Evolutionary conservation across 1,140 invertebrate genomes (phyloP).

Genomic region (Drosophila melanica): DNA sequence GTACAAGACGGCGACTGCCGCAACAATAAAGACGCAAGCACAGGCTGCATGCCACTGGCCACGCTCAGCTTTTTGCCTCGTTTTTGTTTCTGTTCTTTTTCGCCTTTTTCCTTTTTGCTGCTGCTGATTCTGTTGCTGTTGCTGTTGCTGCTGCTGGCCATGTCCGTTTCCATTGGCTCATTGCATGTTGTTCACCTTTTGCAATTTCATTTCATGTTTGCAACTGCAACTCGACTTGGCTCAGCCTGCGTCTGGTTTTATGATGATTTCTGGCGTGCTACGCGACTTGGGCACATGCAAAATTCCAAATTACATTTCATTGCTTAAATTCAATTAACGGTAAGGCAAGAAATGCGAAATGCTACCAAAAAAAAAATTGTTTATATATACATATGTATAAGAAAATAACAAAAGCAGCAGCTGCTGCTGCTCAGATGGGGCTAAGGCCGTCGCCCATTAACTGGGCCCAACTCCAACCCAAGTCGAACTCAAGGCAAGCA

Average conservation of each 20-base stretch:
- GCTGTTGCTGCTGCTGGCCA: constrained; percentile 30
- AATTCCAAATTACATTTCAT: constrained; percentile 79
- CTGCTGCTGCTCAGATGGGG: constrained; percentile 1
- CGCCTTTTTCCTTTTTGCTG: constrained; percentile 12
- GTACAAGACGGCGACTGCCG: constrained; percentile 64
- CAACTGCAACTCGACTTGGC: constrained; percentile 19
- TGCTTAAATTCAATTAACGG: constrained; percentile 80
- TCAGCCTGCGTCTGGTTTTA: constrained; percentile 39
- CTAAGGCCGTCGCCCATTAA: constrained; percentile 39
- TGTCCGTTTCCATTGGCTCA: constrained; percentile 39
- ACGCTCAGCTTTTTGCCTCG: constrained; percentile 42
- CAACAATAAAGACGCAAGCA: constrained; percentile 76
- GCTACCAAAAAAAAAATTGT: constrained; percentile 19
- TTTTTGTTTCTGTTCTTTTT: constrained; percentile 6
- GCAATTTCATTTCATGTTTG: constrained; percentile 60
- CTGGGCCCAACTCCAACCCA: constrained; percentile 20
- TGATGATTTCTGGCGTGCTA: constrained; percentile 73
- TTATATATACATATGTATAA: background rate
- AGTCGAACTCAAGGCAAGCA: constrained; percentile 36
- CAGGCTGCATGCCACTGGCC: constrained; percentile 66
- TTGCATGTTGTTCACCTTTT: constrained; percentile 74
- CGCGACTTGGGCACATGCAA: constrained; percentile 64
- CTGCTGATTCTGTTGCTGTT: background rate
- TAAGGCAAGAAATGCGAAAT: constrained; percentile 41
- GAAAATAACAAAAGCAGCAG: constrained; percentile 11